phyloP scores from a whole-genome alignment of 2,888 invertebrate genomes.

The Diaperis boleti region DNA sequence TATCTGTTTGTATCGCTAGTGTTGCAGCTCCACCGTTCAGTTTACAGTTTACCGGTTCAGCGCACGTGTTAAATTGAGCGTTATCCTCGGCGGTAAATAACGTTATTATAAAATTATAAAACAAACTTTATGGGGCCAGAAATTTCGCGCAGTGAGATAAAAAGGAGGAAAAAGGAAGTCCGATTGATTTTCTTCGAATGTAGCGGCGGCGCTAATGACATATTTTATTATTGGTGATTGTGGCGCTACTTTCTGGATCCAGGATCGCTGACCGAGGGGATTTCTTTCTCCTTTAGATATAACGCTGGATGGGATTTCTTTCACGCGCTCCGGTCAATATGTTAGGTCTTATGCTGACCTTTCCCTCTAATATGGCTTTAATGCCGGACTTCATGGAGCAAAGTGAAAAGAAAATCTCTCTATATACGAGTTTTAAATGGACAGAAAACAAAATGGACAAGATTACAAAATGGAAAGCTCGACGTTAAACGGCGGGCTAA shows the following conservation, averaged over 20 bases:
- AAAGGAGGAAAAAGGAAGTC: constrained; percentile 18
- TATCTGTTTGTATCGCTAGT: constrained; percentile 29
- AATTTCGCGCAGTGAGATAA: constrained; percentile 29
- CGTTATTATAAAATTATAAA: constrained; percentile 46
- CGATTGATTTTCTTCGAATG: constrained; percentile 18
- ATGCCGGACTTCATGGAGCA: constrained; percentile 11
- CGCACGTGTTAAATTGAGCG: constrained; percentile 45
- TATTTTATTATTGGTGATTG: constrained; percentile 16
- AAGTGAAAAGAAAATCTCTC: constrained; percentile 13
- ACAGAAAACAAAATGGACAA: background rate
- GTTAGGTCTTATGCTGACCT: constrained; percentile 21
- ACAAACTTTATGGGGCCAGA: constrained; percentile 35
- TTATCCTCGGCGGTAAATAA: constrained; percentile 41
- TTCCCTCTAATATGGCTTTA: constrained; percentile 19
- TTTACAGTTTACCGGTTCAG: constrained; percentile 45
- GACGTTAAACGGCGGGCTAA: background rate
- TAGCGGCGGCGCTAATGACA: constrained; percentile 9
- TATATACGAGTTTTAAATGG: too few relatives aligned
- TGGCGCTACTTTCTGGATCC: background rate
- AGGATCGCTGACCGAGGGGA: constrained; percentile 11
- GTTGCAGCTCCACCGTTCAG: constrained; percentile 32
- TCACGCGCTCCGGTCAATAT: constrained; percentile 13
- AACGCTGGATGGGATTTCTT: constrained; percentile 14
- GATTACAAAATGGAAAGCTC: background rate
- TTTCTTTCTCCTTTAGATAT: constrained; percentile 20